These are phyloP conservation scores for Tubulanus polymorphus DNA, from an alignment of 2,888 invertebrate genomes.

Conservation along the genomic window DNA sequence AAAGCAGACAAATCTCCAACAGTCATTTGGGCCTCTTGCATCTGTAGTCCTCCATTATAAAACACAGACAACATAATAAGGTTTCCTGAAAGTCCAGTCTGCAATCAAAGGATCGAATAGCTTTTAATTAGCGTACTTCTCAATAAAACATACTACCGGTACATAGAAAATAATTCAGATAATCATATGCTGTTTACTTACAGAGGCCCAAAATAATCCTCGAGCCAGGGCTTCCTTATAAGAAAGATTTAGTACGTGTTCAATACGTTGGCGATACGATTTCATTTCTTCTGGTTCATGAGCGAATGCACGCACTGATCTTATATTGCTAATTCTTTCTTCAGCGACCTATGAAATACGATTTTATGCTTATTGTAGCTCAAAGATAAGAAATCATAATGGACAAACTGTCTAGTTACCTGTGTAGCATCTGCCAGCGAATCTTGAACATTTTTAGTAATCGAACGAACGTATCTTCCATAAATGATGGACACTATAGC, in stretches of 20 bases:
- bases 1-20: conserved; percentile 91
- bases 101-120: conserved; percentile 3
- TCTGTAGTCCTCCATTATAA: conserved; percentile 87
- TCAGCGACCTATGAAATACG: conserved; percentile 63
- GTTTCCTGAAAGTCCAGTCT: conserved; percentile 71
- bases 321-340: conserved; percentile 81
- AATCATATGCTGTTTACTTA: conserved; percentile 52
- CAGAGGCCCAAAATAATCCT: conserved; percentile 87
- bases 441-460: conserved; percentile 71
- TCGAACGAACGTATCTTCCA: conserved; percentile 73
- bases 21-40: conserved; percentile 66
- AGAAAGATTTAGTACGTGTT: conserved; percentile 70
- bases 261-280: conserved; percentile 66
- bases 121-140: neutral
- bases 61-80: conserved; percentile 83
- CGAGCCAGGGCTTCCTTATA: conserved; percentile 83
- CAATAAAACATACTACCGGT: neutral
- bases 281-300: conserved; percentile 75
- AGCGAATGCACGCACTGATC: conserved; percentile 89
- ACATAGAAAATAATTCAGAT: neutral
- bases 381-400: neutral
- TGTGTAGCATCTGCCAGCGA: conserved; percentile 62
- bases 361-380: neutral
- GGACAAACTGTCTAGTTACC: conserved; percentile 50
- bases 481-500: conserved; percentile 71